Evolutionary conservation across 2,797 vertebrate species (phyloP).

Genomic region (Acridotheres tristis): DNA sequence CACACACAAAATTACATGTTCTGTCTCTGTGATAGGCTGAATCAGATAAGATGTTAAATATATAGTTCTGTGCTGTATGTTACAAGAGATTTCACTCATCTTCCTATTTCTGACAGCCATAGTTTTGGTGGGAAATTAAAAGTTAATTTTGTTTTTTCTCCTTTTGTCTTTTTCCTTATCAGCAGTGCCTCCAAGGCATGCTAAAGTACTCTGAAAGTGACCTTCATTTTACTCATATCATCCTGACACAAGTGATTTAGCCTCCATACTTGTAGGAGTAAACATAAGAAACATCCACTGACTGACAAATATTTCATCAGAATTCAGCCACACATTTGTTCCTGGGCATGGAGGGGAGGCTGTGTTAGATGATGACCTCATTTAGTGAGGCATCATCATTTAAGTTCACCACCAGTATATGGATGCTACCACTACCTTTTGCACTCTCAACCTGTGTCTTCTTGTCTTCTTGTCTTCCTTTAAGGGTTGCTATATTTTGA

Average conservation of each 20-base stretch:
- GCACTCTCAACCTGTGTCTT: neutral
- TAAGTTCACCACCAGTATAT: neutral
- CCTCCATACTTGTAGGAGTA: constrained; percentile 67
- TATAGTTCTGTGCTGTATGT: neutral
- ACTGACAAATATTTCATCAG: constrained; percentile 56
- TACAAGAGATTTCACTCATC: constrained; percentile 28
- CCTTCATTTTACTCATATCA: constrained; percentile 74
- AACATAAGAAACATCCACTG: constrained; percentile 54
- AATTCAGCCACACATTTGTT: neutral
- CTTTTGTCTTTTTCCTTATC: constrained; percentile 75
- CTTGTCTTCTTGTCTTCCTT: neutral
- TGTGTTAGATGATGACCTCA: neutral
- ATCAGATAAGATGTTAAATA: constrained; percentile 56
- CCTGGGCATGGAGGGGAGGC: neutral
- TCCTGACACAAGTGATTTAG: constrained; percentile 71
- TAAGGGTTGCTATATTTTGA: neutral
- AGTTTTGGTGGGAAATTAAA: constrained; percentile 69
- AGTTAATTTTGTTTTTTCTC: constrained; percentile 73
- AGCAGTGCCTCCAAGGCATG: constrained; percentile 66
- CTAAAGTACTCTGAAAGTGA: constrained; percentile 72
- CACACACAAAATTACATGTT: neutral
- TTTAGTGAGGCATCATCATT: neutral
- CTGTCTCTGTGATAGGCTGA: constrained; percentile 34
- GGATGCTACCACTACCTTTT: neutral
- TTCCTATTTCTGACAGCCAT: constrained; percentile 35